A percentile compares a stretch with the other conserved stretches of the same genome.
These are phyloP conservation scores for Eurystomus gularis DNA, from an alignment of 2,113 vertebrate genomes.

Conservation along the genomic window DNA sequence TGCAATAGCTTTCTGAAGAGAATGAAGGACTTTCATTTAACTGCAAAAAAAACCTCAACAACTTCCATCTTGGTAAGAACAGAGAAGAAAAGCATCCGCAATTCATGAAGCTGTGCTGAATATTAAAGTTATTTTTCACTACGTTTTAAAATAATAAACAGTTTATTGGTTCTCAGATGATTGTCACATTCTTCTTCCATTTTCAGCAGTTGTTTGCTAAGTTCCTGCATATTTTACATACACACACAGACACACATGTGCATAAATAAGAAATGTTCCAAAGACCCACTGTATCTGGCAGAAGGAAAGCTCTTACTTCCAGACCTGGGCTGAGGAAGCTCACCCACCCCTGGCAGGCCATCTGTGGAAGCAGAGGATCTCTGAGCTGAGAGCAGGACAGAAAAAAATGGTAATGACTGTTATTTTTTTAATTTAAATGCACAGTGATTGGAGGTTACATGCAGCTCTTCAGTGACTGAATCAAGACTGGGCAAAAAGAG, in stretches of 20 bases:
- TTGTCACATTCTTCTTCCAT: not conserved
- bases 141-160: not conserved
- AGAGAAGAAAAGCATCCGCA: not conserved
- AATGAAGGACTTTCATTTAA: not conserved
- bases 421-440: not conserved
- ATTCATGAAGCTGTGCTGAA: not conserved
- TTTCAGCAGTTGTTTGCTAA: not conserved
- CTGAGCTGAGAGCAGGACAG: not conserved
- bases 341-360: fast-evolving
- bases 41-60: not conserved
- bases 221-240: not conserved
- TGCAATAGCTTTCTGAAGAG: not conserved
- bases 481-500: not conserved
- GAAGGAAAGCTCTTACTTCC: not conserved
- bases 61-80: not conserved
- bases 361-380: not conserved
- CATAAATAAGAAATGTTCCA: not conserved
- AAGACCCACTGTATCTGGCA: not conserved
- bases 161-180: not conserved
- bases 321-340: not conserved
- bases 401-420: not conserved
- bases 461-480: not conserved
- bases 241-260: fast-evolving
- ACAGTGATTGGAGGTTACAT: not conserved
- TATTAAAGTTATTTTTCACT: not conserved